Evolutionary conservation across 2,113 vertebrate genomes (phyloP).

Genomic region (Albula glossodonta): DNA sequence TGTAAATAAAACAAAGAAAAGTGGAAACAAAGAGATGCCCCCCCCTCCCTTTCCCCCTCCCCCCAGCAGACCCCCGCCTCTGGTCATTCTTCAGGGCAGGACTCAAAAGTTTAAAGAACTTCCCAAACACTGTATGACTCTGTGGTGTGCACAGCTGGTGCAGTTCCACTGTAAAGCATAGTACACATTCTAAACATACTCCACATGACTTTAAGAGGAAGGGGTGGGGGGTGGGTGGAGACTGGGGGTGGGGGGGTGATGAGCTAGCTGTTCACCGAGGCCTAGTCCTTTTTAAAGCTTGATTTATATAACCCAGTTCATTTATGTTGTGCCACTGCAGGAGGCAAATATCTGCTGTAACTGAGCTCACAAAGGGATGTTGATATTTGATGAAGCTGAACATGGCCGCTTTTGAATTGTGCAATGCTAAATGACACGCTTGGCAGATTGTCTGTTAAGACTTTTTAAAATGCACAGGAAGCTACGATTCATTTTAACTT

Average conservation of each 20-base stretch:
- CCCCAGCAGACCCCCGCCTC: slow-evolving; percentile 8
- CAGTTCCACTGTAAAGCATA: slow-evolving; percentile 65
- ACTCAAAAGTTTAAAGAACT: slow-evolving; percentile 63
- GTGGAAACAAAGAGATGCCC: slow-evolving; percentile 47
- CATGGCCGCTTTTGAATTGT: no score
- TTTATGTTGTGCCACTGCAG: not conserved
- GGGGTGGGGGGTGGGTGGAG: slow-evolving; percentile 45
- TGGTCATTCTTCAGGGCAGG: slow-evolving; percentile 1
- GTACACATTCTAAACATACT: slow-evolving; percentile 66
- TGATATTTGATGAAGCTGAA: not conserved
- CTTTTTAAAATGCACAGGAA: not conserved
- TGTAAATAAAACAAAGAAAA: slow-evolving; percentile 39
- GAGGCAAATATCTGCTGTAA: slow-evolving; percentile 56
- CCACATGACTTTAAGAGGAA: slow-evolving; percentile 62
- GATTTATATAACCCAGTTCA: slow-evolving; percentile 56
- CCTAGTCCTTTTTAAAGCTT: slow-evolving; percentile 52
- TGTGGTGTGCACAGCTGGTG: slow-evolving; percentile 72
- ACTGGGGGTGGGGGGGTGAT: slow-evolving; percentile 50
- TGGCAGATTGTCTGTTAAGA: no score
- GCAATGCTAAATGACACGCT: no score
- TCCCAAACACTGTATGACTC: slow-evolving; percentile 56
- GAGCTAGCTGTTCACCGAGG: slow-evolving; percentile 51
- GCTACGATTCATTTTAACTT: not conserved
- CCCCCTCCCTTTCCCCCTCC: slow-evolving; percentile 34
- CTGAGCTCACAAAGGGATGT: slow-evolving; percentile 21